Evolutionary conservation across 2,888 invertebrate species (phyloP), one percentile per base, ranked within the genome.

Genomic region (Fabriciana adippe): DNA sequence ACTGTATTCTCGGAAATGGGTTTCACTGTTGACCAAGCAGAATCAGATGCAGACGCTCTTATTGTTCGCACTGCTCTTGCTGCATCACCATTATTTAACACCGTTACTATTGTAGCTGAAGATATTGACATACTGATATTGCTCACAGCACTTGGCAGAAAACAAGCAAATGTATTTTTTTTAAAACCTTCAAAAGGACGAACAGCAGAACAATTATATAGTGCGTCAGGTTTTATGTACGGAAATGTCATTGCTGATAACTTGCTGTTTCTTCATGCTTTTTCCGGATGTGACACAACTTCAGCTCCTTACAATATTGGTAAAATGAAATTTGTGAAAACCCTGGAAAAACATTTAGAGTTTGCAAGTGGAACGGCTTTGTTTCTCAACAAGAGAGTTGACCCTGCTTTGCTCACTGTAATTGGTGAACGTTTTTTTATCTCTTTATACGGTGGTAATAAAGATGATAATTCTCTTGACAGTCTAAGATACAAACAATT

Each of bases 171-270:
- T 50, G 41, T 68, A n/a, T 70, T 50, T 66, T 70, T 72, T 65
- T 70, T 35, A 18, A 68, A 72, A 72, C 68, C 66, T 47, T 64
- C 66, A 66, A 70, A 70, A 68, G 70, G 68, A 54, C 68, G 66
- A 45, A 70, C 64, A 68, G 48, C 68, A 53, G 72, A 54, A 56
- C 66, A 72, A 53, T 66, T 68, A 66, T 70, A 70, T 62, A 6
- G 62, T 51, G 31, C 62, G 14, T 65, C 59, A 60, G 16, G 41
- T 59, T 59, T 65, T 65, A 53, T 53, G n/a, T 51, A 64, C 50
- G 56, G 56, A 56, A 50, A 56, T 54, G 51, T 64, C 55, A 64
- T 64, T 41, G 51, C 50, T 35, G 50, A 56, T 15, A 50, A 50
- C 50, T 51, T 56, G 55, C 48, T 56, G 64, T 64, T 64, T 64